These are phyloP conservation scores for Cyanistes caeruleus DNA, from an alignment of 2,113 vertebrate genomes.

Conservation along the genomic window DNA sequence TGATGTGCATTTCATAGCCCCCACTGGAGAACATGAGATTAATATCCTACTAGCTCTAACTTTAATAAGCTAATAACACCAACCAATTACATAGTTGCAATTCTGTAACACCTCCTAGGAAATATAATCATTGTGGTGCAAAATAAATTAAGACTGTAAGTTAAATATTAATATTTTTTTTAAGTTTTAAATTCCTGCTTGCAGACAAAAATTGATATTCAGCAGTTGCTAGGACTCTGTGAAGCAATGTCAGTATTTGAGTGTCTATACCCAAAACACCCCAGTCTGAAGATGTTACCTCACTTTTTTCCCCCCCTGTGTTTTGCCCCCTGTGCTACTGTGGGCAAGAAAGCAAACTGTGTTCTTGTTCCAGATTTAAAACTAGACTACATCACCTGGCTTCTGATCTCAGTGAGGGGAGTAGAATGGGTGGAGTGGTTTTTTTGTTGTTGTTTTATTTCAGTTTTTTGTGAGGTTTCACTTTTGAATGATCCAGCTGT, in stretches of 20 bases:
- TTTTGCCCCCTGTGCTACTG: background rate
- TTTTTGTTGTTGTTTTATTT: background rate
- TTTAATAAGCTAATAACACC: background rate
- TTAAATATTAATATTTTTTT: background rate
- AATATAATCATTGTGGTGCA: background rate
- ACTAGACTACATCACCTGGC: background rate
- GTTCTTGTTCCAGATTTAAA: background rate
- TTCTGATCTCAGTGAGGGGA: background rate
- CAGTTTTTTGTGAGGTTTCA: fast-evolving
- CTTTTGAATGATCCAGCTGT: background rate
- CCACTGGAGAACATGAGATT: background rate
- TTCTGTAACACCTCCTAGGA: conserved; percentile 4
- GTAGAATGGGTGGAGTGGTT: background rate
- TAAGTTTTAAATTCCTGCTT: background rate
- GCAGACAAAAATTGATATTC: background rate
- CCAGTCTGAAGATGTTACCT: background rate
- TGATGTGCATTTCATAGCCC: background rate
- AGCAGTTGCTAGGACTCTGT: background rate
- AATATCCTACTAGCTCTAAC: background rate
- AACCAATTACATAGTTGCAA: background rate
- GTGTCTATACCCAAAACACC: background rate
- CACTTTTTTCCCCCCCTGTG: fast-evolving
- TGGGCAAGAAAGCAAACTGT: background rate
- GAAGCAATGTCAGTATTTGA: background rate
- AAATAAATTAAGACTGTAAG: background rate